These are phyloP conservation scores for Caerostris extrusa DNA, from an alignment of 1,140 invertebrate species.

Conservation along the genomic window DNA sequence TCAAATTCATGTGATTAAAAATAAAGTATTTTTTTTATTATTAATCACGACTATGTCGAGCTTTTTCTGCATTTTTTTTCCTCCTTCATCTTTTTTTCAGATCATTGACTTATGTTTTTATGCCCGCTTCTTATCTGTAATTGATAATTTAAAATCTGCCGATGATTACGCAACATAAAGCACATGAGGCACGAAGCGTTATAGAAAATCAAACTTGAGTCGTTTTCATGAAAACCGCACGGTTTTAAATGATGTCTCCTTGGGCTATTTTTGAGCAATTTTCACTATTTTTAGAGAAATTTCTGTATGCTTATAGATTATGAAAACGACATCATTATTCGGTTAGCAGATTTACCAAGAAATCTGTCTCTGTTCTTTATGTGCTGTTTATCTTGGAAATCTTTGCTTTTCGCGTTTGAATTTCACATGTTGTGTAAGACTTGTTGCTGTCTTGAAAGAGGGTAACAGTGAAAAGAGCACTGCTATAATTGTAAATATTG, in stretches of 20 bases:
- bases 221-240: background rate
- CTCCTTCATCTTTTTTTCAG: background rate
- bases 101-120: slow-evolving; percentile 1
- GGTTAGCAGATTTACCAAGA: background rate
- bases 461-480: too few relatives aligned
- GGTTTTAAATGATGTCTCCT: background rate
- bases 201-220: background rate
- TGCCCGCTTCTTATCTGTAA: background rate
- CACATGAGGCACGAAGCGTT: background rate
- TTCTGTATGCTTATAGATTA: background rate
- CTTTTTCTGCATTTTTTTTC: too few relatives aligned
- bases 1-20: too few relatives aligned
- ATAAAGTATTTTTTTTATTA: too few relatives aligned
- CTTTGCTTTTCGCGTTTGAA: too few relatives aligned
- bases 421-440: too few relatives aligned
- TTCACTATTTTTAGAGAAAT: background rate
- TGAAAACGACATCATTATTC: background rate
- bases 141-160: background rate
- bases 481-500: too few relatives aligned
- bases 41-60: too few relatives aligned
- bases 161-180: background rate
- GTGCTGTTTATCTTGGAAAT: background rate
- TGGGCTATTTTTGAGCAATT: background rate
- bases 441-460: too few relatives aligned
- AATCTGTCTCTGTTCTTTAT: background rate